Evolutionary conservation across 1,140 invertebrate species (phyloP).

Genomic region (Pteromalus puparum): DNA sequence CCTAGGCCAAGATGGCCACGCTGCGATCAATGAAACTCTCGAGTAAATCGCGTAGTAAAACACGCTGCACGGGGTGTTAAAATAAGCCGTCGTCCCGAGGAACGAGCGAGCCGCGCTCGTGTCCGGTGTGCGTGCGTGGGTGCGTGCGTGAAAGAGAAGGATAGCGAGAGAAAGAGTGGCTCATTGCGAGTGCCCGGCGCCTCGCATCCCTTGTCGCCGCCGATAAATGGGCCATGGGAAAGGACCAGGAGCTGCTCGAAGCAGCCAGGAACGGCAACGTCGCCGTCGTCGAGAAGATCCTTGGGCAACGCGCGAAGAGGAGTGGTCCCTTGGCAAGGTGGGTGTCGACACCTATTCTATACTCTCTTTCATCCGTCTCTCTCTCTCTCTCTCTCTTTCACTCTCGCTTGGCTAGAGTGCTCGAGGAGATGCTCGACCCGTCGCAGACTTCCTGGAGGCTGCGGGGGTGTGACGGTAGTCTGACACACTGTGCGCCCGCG

Average conservation of each 20-base stretch:
- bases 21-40: conserved; percentile 82
- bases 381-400: conserved; percentile 17
- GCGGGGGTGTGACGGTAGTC: not conserved
- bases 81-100: conserved; percentile 2
- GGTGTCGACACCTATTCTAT: conserved; percentile 67
- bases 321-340: conserved; percentile 95
- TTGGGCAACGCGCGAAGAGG: conserved; percentile 91
- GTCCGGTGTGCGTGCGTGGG: conserved; percentile 60
- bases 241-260: conserved; percentile 96
- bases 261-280: conserved; percentile 94
- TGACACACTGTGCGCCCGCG: not conserved
- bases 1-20: conserved; percentile 79
- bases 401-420: no score
- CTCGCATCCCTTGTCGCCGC: not conserved
- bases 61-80: conserved; percentile 20
- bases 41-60: conserved; percentile 53
- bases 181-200: not conserved
- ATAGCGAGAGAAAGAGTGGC: not conserved
- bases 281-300: conserved; percentile 91
- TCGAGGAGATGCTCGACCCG: not conserved
- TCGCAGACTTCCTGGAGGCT: not conserved
- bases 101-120: not conserved
- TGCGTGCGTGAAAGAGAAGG: not conserved
- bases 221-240: conserved; percentile 89
- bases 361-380: not conserved